Base-by-base conservation (phyloP, 2,113 vertebrate species). In the Oncorhynchus nerka region DNA sequence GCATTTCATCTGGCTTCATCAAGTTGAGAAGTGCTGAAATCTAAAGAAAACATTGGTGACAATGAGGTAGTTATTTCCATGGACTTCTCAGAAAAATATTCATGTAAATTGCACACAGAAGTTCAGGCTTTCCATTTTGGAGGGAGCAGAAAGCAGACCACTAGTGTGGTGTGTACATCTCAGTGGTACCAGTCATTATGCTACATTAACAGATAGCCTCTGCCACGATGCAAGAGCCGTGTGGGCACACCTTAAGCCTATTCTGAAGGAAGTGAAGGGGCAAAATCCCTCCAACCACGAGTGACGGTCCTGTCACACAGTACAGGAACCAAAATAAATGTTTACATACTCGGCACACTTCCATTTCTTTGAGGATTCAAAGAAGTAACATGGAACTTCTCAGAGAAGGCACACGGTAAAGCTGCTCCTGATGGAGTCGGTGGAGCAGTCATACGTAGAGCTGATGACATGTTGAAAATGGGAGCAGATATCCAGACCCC, bases 41-140 rank as follows among this genome's bases (percentile, higher is more conserved):
- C 12, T 19, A 66, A 75, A 11, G 15, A 28, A 15, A 67, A 22
- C 2, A 67, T 32, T 26, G 30, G 4, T 5, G 28, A 67, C 24
- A 67, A 7, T 26, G 28, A 67, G 65, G 22, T 30, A 15, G 65
- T 67, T 15, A n/a, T 67, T 32, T 13, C 32, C 28, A 16, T 30
- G 15, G 65, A 67, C 16, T 67, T 67, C 28, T 81, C 66, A 15
- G 75, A 77, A 61, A 81, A 81, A n/a, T 74, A 74, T 67, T 22
- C 28, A 19, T 74, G 71, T 19, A 77, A 81, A 24, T 13, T 76
- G 8, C 62, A 68, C 51, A 76, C 62, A 22, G 71, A 77, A 20
- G 73, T 81, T 48, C 75, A 81, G 67, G 51, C 34, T 39, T 39
- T 39, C 34, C 34, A 39, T 39, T 39, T 81, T 34, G 69, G 79